Conservation (phyloP, 2,113 vertebrate genomes). For the Empidonax alnorum region DNA sequence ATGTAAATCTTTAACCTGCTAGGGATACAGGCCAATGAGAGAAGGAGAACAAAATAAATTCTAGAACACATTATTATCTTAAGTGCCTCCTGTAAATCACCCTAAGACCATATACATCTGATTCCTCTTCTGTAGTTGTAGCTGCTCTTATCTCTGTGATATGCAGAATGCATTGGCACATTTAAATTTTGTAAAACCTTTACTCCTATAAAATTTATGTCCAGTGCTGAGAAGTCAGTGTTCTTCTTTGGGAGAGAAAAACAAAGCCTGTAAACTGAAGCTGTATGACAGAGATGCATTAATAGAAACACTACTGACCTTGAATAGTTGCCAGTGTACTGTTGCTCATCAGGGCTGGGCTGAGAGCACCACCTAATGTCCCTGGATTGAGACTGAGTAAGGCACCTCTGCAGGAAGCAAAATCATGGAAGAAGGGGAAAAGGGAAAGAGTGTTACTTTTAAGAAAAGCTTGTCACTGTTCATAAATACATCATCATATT, state of each 20-base stretch:
- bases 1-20: neutral
- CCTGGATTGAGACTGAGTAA: slow-evolving; percentile 94
- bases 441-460: neutral
- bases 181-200: neutral
- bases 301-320: slow-evolving; percentile 80
- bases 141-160: neutral
- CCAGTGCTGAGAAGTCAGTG: neutral
- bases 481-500: neutral
- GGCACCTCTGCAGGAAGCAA: slow-evolving; percentile 84
- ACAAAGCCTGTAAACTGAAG: neutral
- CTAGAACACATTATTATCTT: neutral
- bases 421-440: neutral
- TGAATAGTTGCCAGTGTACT: slow-evolving; percentile 98
- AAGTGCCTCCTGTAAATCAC: neutral
- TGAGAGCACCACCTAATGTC: slow-evolving; percentile 88
- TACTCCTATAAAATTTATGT: neutral
- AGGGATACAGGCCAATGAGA: neutral
- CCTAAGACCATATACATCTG: neutral
- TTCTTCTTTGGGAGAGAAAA: neutral
- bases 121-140: neutral
- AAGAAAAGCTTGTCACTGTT: neutral
- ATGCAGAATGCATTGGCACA: neutral
- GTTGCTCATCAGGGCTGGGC: slow-evolving; percentile 96
- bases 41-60: neutral
- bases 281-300: neutral